Percentiles rank a stretch among this genome's conserved stretches.
phyloP scores from a whole-genome alignment of 2,888 invertebrate genomes.

The Branchellion lobata region DNA sequence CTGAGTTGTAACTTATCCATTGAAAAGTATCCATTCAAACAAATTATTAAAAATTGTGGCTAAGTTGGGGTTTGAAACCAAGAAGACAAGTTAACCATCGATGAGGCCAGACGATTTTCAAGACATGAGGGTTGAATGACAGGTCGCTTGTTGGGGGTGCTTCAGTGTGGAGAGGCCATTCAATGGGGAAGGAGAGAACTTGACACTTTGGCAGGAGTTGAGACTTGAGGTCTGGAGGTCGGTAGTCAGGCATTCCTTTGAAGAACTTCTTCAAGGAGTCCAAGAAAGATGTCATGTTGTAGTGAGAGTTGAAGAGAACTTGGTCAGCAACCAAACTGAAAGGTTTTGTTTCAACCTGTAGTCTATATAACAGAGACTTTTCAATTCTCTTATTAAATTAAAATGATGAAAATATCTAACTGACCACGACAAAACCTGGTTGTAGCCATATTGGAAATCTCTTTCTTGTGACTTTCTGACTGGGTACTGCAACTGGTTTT shows the following conservation, averaged over 20 bases:
- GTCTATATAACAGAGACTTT: too few relatives aligned
- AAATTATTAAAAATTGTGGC: not conserved
- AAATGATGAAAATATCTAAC: not conserved
- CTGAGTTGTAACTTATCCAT: not conserved
- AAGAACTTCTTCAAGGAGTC: slow-evolving; percentile 68
- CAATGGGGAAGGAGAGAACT: slow-evolving; percentile 70
- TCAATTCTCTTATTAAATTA: too few relatives aligned
- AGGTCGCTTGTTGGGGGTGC: too few relatives aligned
- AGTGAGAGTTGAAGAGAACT: slow-evolving; percentile 73
- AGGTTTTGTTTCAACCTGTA: slow-evolving; percentile 46
- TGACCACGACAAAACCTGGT: slow-evolving; percentile 69
- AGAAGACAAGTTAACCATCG: slow-evolving; percentile 66
- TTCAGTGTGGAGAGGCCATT: slow-evolving; percentile 41
- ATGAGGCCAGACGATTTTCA: slow-evolving; percentile 75
- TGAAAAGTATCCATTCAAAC: not conserved
- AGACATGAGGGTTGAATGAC: slow-evolving; percentile 41
- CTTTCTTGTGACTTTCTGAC: slow-evolving; percentile 69
- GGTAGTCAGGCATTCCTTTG: slow-evolving; percentile 70
- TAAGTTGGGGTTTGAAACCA: not conserved
- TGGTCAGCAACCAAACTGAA: slow-evolving; percentile 71
- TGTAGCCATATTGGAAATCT: slow-evolving; percentile 76
- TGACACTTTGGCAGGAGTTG: slow-evolving; percentile 68
- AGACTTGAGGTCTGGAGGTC: slow-evolving; percentile 66
- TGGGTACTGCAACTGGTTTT: slow-evolving; percentile 76
- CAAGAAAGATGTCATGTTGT: slow-evolving; percentile 72